These are phyloP conservation scores for Magallana nippona DNA, from an alignment of 2,888 invertebrate genomes.

Conservation along the genomic window DNA sequence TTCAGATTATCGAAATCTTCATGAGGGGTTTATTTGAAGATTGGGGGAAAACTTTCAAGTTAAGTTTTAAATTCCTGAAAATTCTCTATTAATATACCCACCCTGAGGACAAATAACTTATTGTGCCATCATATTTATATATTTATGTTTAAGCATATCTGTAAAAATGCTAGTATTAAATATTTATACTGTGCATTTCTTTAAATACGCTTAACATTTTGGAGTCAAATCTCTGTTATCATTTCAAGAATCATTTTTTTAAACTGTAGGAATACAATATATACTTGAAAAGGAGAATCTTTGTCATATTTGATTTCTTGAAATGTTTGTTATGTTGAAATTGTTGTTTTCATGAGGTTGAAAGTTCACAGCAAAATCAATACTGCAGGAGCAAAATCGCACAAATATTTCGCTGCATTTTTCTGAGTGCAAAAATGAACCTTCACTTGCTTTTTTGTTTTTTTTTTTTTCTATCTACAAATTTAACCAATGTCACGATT, in stretches of 20 bases:
- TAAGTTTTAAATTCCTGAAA: neutral
- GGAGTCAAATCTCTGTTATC: neutral
- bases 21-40: neutral
- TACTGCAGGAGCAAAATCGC: neutral
- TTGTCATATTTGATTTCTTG: slow-evolving; percentile 26
- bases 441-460: slow-evolving; percentile 6
- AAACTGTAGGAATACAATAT: neutral
- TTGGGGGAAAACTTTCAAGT: neutral
- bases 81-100: neutral
- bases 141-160: neutral
- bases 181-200: slow-evolving; percentile 11
- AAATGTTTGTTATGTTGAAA: slow-evolving; percentile 28
- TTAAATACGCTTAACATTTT: neutral
- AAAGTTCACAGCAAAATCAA: slow-evolving; percentile 29
- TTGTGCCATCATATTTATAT: slow-evolving; percentile 18
- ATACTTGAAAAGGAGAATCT: neutral
- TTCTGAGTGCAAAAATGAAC: slow-evolving; percentile 30
- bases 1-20: neutral
- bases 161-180: slow-evolving; percentile 4
- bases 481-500: slow-evolving; percentile 24
- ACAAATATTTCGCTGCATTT: slow-evolving; percentile 35
- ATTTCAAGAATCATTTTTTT: slow-evolving; percentile 27
- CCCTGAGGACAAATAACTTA: neutral
- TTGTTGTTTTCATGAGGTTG: slow-evolving; percentile 27
- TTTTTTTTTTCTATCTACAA: slow-evolving; percentile 28